Evolutionary conservation across 2,113 vertebrate species (phyloP), one percentile per base, ranked within the genome.

Genomic region (Helogale parvula): DNA sequence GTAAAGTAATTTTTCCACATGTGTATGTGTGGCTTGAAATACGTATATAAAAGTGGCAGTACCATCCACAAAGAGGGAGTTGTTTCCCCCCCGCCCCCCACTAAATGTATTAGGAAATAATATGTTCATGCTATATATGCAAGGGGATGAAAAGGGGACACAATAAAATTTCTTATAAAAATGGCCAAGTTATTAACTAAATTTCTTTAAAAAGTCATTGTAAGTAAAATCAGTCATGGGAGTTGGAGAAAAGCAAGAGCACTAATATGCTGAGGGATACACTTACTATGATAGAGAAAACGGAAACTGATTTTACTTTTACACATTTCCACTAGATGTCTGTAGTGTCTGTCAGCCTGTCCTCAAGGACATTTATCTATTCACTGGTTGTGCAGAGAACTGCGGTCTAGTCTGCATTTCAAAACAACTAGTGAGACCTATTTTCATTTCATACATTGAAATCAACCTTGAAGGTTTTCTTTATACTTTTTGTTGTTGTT

Each of bases 151-250:
- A 94, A 68, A 74, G 29, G 9, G 5, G 7, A 47, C 45, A 88
- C 54, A 92, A 41, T 77, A 60, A 9, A 81, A 11, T 72, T 65
- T 96, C 4, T 41, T 82, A 17, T n/a, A n/a, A 96, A 96, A 91
- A 31, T 82, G 21, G 1, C 4, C 10, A 83, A 54, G 25, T 93
- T 52, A 7, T 92, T 35, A 90, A 50, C 17, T 60, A 50, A 60
- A 88, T 69, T 77, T 89, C 29, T 77, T 45, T 60, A 69, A 87
- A 19, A 93, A 72, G 72, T 74, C 5, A 52, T 86, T 71, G 83
- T 90, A 88, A 38, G 7, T 83, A 76, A 65, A 57, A 69, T 54
- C 33, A 38, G 35, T 31, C 35, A 69, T 65, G 31, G 19, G 13
- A 52, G 14, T 84, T 54, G 60, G 21, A 81, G 35, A 45, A 94